Conservation (phyloP, 2,888 invertebrate species). For the Lingula anatina region DNA sequence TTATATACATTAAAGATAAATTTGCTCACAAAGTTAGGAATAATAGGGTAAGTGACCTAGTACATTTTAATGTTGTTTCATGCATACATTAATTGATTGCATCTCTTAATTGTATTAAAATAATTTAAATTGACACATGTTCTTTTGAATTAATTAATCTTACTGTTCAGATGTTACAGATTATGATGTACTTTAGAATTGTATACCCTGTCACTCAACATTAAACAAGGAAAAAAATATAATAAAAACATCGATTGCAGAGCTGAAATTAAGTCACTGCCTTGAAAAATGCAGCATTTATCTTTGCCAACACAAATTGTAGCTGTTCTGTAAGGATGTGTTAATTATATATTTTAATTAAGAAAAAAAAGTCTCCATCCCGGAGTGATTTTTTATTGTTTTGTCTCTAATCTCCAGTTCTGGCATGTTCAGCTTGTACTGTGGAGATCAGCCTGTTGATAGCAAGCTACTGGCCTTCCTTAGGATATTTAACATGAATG, state of each 20-base stretch:
- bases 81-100: background rate
- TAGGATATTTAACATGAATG: constrained; percentile 79
- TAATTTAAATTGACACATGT: background rate
- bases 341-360: too few relatives aligned
- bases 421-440: constrained; percentile 62
- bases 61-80: background rate
- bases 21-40: constrained; percentile 64
- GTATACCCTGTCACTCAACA: too few relatives aligned
- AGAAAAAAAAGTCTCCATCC: too few relatives aligned
- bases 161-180: background rate
- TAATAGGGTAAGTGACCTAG: constrained; percentile 57
- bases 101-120: background rate
- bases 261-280: too few relatives aligned
- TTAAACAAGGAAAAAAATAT: too few relatives aligned
- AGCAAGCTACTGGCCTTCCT: constrained; percentile 75
- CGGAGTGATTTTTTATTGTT: too few relatives aligned
- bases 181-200: background rate
- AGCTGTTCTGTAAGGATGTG: too few relatives aligned
- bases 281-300: too few relatives aligned
- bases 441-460: constrained; percentile 65
- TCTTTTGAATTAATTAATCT: background rate
- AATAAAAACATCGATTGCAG: too few relatives aligned
- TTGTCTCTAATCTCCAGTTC: constrained; percentile 22
- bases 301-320: too few relatives aligned
- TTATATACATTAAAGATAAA: constrained; percentile 64